Evolutionary conservation across 1,140 invertebrate genomes (phyloP).

Genomic region (Frieseomelitta varia): DNA sequence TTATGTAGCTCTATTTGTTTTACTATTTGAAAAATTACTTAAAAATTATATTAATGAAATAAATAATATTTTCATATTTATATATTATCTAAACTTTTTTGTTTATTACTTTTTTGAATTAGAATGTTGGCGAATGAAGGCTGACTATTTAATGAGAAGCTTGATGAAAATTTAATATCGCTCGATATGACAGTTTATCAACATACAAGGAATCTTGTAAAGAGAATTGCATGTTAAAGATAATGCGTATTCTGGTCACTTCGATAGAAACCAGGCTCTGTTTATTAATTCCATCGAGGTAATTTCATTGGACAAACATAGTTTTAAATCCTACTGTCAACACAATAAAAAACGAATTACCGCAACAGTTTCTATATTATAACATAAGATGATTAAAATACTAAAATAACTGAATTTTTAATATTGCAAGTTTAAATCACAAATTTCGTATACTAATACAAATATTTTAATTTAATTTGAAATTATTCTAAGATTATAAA

Average conservation of each 20-base stretch:
- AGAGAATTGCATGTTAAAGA: conserved; percentile 44
- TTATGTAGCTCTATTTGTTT: no score
- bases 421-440: not conserved
- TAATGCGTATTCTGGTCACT: conserved; percentile 32
- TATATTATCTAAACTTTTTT: not conserved
- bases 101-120: not conserved
- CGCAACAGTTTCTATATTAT: not conserved
- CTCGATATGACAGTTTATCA: conserved; percentile 30
- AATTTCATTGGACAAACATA: conserved; percentile 33
- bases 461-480: not conserved
- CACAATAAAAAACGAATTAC: conserved; percentile 3
- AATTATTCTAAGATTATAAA: not conserved
- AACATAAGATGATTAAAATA: not conserved
- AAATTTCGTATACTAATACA: not conserved
- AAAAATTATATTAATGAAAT: no score
- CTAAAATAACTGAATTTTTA: not conserved
- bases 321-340: conserved; percentile 32
- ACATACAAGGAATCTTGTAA: conserved; percentile 4
- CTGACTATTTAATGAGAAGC: conserved; percentile 40
- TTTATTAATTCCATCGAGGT: conserved; percentile 36
- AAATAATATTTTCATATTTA: not conserved
- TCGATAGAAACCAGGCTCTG: not conserved
- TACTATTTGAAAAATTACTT: no score
- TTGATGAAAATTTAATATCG: conserved; percentile 52
- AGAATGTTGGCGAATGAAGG: conserved; percentile 6